These are phyloP conservation scores for Seriola rivoliana DNA, from an alignment of 2,113 vertebrate species.

Conservation along the genomic window DNA sequence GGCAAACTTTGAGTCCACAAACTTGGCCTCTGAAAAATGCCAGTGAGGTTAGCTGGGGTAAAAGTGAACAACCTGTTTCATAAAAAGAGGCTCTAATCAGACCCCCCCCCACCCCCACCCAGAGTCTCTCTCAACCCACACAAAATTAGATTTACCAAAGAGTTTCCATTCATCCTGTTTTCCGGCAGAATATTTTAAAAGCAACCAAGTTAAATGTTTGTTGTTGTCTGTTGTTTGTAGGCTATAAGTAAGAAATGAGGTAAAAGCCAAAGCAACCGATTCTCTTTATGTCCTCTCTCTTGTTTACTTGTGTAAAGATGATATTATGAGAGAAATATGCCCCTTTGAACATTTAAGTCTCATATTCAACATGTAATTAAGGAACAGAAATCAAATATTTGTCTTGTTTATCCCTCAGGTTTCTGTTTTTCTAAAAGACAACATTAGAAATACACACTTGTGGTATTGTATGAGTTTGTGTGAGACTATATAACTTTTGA, in stretches of 20 bases:
- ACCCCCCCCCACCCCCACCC: neutral
- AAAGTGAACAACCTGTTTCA: neutral
- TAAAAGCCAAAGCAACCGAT: neutral
- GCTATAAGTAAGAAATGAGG: neutral
- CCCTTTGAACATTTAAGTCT: neutral
- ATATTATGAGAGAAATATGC: too few species aligned
- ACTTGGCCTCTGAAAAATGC: neutral
- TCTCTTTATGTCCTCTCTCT: neutral
- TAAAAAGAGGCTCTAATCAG: neutral
- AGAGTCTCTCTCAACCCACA: neutral
- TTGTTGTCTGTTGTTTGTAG: neutral
- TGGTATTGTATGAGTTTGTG: too few species aligned
- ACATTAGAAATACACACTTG: too few species aligned
- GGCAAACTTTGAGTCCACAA: conserved; percentile 4
- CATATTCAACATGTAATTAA: neutral
- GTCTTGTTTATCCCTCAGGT: too few species aligned
- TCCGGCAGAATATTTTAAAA: neutral
- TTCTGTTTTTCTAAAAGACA: too few species aligned
- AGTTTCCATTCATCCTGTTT: neutral
- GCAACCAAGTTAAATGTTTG: neutral
- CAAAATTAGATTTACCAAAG: neutral
- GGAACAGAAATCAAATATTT: too few species aligned
- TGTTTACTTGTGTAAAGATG: neutral
- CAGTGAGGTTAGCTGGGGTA: neutral
- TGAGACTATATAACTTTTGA: too few species aligned